Percentiles rank a stretch among this genome's conserved stretches.
phyloP scores from a whole-genome alignment of 2,888 invertebrate species.

The Arrhopalites spinosus region DNA sequence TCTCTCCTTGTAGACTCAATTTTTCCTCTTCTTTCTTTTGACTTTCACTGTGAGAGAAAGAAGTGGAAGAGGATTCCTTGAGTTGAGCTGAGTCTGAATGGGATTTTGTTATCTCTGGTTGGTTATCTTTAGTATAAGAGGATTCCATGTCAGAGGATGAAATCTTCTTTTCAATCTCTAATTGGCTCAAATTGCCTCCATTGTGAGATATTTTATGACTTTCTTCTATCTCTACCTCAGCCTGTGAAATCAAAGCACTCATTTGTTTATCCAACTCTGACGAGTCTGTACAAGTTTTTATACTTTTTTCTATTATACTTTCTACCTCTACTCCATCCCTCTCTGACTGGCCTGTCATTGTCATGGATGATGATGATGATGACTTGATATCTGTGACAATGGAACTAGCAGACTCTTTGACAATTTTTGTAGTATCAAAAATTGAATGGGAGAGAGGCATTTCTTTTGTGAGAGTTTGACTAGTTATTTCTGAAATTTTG shows the following conservation, averaged over 20 bases:
- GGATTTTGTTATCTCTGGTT: too few species aligned
- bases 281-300: too few species aligned
- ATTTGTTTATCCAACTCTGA: background rate
- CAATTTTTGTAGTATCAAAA: background rate
- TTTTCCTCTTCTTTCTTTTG: background rate
- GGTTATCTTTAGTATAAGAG: background rate
- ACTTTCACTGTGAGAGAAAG: too few species aligned
- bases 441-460: too few species aligned
- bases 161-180: slow-evolving; percentile 20
- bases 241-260: background rate
- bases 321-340: too few species aligned
- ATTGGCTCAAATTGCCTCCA: background rate
- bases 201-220: background rate
- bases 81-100: too few species aligned
- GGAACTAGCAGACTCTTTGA: background rate
- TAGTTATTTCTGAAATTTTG: too few species aligned
- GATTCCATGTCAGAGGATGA: slow-evolving; percentile 28
- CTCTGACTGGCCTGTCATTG: too few species aligned
- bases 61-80: background rate
- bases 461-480: too few species aligned
- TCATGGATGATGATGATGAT: background rate
- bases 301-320: too few species aligned
- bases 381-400: background rate
- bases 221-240: background rate
- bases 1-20: background rate